phyloP scores from a whole-genome alignment of 2,113 vertebrate genomes.

The Pseudorectes ferrugineus region DNA sequence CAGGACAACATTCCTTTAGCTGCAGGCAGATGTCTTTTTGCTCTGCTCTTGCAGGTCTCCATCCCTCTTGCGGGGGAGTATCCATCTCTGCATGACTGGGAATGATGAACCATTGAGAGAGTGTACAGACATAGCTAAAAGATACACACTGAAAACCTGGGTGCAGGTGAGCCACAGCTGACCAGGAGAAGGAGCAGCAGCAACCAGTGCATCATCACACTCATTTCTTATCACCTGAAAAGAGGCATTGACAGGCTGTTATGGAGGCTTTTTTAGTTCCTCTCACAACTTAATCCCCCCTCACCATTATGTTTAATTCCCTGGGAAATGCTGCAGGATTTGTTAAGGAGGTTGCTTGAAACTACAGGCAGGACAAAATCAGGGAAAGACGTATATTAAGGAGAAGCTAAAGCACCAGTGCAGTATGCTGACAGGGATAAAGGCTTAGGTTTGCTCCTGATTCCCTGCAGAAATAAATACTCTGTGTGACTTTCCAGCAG shows the following conservation, averaged over 20 bases:
- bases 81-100: neutral
- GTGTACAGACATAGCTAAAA: neutral
- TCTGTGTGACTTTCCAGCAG: neutral
- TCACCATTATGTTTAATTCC: neutral
- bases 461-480: neutral
- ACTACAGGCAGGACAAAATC: neutral
- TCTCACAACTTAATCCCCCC: neutral
- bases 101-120: neutral
- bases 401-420: neutral
- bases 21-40: neutral
- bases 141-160: slow-evolving; percentile 69
- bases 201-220: neutral
- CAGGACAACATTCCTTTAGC: neutral
- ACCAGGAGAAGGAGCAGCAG: slow-evolving; percentile 67
- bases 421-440: neutral
- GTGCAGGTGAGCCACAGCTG: slow-evolving; percentile 35
- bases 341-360: neutral
- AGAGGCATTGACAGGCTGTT: neutral
- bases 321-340: neutral
- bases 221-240: slow-evolving; percentile 28
- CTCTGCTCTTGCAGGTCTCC: neutral
- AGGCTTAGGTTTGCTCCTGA: neutral
- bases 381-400: neutral
- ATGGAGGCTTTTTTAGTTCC: neutral
- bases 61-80: neutral